Percentiles rank a stretch among this genome's conserved stretches.
phyloP scores from a whole-genome alignment of 2,797 vertebrate species.

The Anolis apletophallus region DNA sequence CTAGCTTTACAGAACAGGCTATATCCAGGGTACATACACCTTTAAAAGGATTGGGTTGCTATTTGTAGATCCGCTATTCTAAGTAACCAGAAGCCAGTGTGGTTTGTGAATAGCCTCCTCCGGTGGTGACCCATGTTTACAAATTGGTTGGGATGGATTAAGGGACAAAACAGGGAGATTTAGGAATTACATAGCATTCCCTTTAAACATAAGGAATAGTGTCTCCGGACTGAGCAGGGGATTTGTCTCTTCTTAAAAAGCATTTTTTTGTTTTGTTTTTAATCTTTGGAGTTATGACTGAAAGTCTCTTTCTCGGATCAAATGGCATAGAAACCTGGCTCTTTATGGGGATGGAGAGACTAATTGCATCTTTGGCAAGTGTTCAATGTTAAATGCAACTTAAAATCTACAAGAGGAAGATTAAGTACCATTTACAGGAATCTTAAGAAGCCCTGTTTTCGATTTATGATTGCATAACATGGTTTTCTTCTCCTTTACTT shows the following conservation, averaged over 20 bases:
- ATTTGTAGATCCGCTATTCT: constrained; percentile 74
- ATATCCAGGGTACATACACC: constrained; percentile 22
- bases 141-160: constrained; percentile 5
- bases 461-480: not conserved
- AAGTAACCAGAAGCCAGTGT: constrained; percentile 64
- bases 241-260: constrained; percentile 21
- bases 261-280: constrained; percentile 3
- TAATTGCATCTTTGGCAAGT: constrained; percentile 38
- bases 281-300: constrained; percentile 27
- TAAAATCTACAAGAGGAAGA: constrained; percentile 13
- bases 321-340: constrained; percentile 15
- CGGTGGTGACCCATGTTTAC: constrained; percentile 66
- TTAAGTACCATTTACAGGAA: constrained; percentile 31
- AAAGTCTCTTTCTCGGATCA: constrained; percentile 24
- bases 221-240: not conserved
- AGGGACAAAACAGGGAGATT: not conserved
- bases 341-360: not conserved
- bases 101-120: constrained; percentile 59
- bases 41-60: constrained; percentile 75
- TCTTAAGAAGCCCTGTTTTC: constrained; percentile 9
- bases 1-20: constrained; percentile 29
- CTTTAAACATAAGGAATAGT: constrained; percentile 2
- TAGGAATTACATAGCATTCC: not conserved
- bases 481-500: not conserved
- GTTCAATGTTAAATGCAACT: constrained; percentile 33